Percentiles rank a stretch among this genome's conserved stretches.
Evolutionary conservation across 1,140 invertebrate genomes (phyloP).

Genomic region (Camponotus vicinus): DNA sequence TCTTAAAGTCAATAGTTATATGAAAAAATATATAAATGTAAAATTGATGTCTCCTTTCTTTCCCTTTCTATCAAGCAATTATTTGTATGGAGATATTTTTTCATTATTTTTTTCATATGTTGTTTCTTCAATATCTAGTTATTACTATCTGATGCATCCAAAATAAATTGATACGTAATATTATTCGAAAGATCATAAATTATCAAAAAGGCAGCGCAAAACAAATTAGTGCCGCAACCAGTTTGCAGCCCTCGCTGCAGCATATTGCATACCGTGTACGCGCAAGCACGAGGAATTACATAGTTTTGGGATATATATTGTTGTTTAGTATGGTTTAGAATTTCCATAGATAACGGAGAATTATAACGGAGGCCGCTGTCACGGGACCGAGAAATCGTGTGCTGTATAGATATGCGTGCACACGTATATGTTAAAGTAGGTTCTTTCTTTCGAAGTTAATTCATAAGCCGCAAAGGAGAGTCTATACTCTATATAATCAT

Average conservation of each 20-base stretch:
- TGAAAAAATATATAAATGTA: neutral
- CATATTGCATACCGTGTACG: conserved; percentile 75
- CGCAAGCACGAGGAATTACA: conserved; percentile 77
- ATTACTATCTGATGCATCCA: neutral
- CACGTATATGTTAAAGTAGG: conserved; percentile 42
- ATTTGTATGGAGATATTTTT: neutral
- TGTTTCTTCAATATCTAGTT: neutral
- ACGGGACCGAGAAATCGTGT: conserved; percentile 75
- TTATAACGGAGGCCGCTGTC: conserved; percentile 80
- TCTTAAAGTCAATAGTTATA: neutral
- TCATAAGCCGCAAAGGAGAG: neutral
- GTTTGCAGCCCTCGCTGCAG: conserved; percentile 65
- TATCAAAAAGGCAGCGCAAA: conserved; percentile 61
- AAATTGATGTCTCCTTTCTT: too few species aligned
- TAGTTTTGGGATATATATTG: conserved; percentile 83
- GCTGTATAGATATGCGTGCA: conserved; percentile 49
- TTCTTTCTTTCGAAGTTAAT: conserved; percentile 65
- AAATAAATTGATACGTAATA: conserved; percentile 11
- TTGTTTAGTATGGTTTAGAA: conserved; percentile 84
- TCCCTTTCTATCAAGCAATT: neutral
- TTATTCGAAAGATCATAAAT: conserved; percentile 45
- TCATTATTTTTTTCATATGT: neutral
- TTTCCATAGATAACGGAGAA: conserved; percentile 85
- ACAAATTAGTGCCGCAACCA: conserved; percentile 61
- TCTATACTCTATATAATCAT: neutral